phyloP scores from a whole-genome alignment of 2,113 vertebrate species.

The Antennarius striatus region DNA sequence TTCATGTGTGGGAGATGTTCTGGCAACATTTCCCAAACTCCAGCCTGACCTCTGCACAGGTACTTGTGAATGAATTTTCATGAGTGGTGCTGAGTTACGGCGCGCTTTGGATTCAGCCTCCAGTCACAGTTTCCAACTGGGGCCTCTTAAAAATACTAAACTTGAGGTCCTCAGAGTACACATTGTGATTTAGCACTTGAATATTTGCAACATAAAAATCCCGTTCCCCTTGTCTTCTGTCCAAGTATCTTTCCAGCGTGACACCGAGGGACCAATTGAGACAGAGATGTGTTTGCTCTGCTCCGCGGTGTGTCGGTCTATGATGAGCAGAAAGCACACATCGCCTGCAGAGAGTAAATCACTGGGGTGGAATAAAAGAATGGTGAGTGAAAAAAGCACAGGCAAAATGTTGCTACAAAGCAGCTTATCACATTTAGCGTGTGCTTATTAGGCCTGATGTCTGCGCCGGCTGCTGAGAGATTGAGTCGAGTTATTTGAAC shows the following conservation, averaged over 20 bases:
- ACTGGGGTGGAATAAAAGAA: conserved; percentile 75
- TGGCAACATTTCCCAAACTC: conserved; percentile 66
- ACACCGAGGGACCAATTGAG: conserved; percentile 81
- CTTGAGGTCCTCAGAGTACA: conserved; percentile 62
- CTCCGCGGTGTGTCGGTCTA: conserved; percentile 55
- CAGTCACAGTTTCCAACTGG: conserved; percentile 70
- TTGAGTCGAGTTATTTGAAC: conserved; percentile 72
- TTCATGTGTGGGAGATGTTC: conserved; percentile 66
- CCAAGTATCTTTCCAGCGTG: conserved; percentile 76
- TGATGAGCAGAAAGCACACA: conserved; percentile 65
- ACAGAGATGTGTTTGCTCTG: conserved; percentile 77
- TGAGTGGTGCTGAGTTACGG: conserved; percentile 52
- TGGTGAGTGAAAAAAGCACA: conserved; percentile 29
- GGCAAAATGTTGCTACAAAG: conserved; percentile 67
- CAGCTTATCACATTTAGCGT: conserved; percentile 72
- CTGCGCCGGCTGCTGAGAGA: conserved; percentile 66
- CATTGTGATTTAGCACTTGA: conserved; percentile 69
- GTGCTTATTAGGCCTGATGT: conserved; percentile 71
- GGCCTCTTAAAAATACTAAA: conserved; percentile 75
- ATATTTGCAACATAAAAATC: conserved; percentile 61
- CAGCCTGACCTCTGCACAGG: conserved; percentile 74
- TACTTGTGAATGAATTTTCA: conserved; percentile 77
- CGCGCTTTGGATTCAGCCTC: conserved; percentile 62
- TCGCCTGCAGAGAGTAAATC: conserved; percentile 75
- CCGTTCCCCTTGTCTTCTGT: conserved; percentile 55